Evolutionary conservation across 2,113 vertebrate genomes (phyloP).

Genomic region (Pelvicachromis taeniatus): DNA sequence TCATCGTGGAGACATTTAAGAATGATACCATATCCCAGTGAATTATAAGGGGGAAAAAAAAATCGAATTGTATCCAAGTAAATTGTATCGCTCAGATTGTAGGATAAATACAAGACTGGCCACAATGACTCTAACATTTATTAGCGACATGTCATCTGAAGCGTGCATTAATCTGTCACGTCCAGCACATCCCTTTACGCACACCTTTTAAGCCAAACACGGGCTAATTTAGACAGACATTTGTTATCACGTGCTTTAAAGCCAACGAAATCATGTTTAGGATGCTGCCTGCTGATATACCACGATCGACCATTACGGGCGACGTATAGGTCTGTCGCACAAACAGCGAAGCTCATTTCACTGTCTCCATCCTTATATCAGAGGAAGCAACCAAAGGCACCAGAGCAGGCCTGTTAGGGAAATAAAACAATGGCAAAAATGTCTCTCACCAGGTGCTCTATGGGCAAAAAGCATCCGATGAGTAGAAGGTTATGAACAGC

Average conservation of each 20-base stretch:
- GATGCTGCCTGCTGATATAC: background rate
- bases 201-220: background rate
- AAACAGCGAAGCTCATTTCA: slow-evolving; percentile 24
- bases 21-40: background rate
- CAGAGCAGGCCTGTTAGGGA: background rate
- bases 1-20: background rate
- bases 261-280: background rate
- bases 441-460: slow-evolving; percentile 44
- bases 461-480: slow-evolving; percentile 42
- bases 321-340: slow-evolving; percentile 6
- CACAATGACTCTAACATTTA: background rate
- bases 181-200: background rate
- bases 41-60: background rate
- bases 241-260: background rate
- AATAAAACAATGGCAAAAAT: background rate
- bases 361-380: background rate
- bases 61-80: background rate
- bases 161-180: background rate
- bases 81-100: background rate
- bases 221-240: background rate
- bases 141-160: slow-evolving; percentile 9
- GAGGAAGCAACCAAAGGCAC: background rate
- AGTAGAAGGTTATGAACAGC: background rate
- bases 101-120: background rate
- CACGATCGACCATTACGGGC: slow-evolving; percentile 20